Conservation (phyloP, 2,888 invertebrate genomes). For the Heliconius aoede region DNA sequence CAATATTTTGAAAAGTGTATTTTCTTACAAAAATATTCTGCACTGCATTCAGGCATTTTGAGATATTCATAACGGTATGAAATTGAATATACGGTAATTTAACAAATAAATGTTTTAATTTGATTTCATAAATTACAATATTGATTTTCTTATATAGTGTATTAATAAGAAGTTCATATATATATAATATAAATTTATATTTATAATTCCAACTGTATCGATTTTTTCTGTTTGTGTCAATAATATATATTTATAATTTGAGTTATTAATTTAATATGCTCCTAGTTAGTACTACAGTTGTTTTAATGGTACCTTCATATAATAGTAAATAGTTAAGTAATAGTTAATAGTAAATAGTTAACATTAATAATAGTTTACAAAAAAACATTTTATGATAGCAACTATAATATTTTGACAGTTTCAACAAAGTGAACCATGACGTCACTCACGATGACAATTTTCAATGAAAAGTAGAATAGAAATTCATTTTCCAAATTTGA, state of each 20-base stretch:
- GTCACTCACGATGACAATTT: neutral
- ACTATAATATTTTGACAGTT: neutral
- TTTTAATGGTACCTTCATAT: neutral
- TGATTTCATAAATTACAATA: neutral
- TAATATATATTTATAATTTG: too few species aligned
- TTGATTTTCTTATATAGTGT: neutral
- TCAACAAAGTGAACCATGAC: neutral
- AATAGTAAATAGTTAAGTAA: neutral
- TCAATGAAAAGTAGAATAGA: neutral
- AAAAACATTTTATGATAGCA: neutral
- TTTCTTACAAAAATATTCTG: neutral
- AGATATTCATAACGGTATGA: neutral
- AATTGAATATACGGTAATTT: neutral
- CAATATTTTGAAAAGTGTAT: neutral
- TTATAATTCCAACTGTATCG: too few species aligned
- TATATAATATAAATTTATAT: neutral
- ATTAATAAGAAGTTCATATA: neutral
- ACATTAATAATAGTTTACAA: too few species aligned
- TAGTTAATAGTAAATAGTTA: too few species aligned
- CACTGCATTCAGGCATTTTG: neutral
- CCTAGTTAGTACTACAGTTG: too few species aligned
- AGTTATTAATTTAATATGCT: too few species aligned
- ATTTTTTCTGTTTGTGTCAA: too few species aligned
- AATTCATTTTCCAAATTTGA: slow-evolving; percentile 9
- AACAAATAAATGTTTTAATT: neutral